These are phyloP conservation scores for Coenonympha glycerion DNA, from an alignment of 2,888 invertebrate species.

Conservation along the genomic window DNA sequence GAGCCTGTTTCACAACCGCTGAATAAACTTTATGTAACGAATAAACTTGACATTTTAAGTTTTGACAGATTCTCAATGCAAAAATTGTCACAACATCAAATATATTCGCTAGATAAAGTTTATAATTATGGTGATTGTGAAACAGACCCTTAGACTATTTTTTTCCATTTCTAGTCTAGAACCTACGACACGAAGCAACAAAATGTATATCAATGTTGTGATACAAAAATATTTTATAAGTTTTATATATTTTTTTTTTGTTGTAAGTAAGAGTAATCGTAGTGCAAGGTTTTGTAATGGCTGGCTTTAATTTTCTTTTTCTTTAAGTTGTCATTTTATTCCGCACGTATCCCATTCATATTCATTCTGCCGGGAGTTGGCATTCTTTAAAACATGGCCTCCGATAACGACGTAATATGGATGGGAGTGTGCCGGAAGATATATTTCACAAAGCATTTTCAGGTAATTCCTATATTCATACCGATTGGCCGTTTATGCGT, in stretches of 20 bases:
- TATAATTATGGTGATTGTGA: too few species aligned
- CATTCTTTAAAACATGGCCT: conserved; percentile 52
- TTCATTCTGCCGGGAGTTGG: conserved; percentile 75
- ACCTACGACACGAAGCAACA: conserved; percentile 40
- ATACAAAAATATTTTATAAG: conserved; percentile 28
- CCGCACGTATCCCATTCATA: conserved; percentile 78
- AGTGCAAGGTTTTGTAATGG: conserved; percentile 66
- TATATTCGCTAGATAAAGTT: too few species aligned
- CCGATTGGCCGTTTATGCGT: conserved; percentile 1
- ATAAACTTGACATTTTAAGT: too few species aligned
- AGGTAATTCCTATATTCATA: conserved; percentile 49
- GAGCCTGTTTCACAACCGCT: too few species aligned
- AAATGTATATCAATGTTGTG: conserved; percentile 37
- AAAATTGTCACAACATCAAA: too few species aligned
- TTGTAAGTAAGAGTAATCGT: conserved; percentile 66
- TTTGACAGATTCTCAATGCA: too few species aligned
- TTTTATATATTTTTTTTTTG: conserved; percentile 39
- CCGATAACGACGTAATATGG: conserved; percentile 63
- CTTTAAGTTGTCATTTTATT: conserved; percentile 76
- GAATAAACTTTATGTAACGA: too few species aligned
- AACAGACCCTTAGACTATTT: conserved; percentile 2
- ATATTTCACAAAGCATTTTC: conserved; percentile 55
- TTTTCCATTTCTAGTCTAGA: conserved; percentile 40
- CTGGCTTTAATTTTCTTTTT: conserved; percentile 56
- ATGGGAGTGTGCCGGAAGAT: conserved; percentile 70